Conservation (phyloP, 2,113 vertebrate genomes). For the Ptilorrhoa leucosticta region DNA sequence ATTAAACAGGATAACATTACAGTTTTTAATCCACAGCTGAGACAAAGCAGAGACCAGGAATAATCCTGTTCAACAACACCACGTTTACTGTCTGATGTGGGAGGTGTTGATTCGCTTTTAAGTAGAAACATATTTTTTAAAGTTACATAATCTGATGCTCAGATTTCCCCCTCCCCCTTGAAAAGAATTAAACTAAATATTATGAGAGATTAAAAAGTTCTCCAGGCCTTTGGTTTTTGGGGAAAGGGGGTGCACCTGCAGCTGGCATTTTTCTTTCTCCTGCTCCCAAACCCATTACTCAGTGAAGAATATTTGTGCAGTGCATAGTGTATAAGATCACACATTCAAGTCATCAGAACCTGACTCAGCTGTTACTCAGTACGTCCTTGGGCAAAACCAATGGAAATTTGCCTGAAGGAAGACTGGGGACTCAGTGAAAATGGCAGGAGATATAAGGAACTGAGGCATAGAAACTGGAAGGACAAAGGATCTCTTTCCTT, state of each 20-base stretch:
- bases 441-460: neutral
- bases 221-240: neutral
- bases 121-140: slow-evolving; percentile 63
- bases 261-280: slow-evolving; percentile 15
- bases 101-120: slow-evolving; percentile 61
- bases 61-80: slow-evolving; percentile 56
- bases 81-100: slow-evolving; percentile 56
- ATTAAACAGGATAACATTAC: slow-evolving; percentile 65
- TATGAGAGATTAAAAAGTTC: slow-evolving; percentile 31
- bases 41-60: slow-evolving; percentile 63
- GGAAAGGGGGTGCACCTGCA: slow-evolving; percentile 5
- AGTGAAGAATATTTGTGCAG: neutral
- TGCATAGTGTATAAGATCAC: neutral
- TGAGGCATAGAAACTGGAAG: neutral
- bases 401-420: neutral
- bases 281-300: neutral
- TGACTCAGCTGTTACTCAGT: slow-evolving; percentile 50
- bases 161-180: neutral
- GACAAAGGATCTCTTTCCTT: neutral
- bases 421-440: neutral
- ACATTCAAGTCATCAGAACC: neutral
- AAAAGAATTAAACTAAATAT: slow-evolving; percentile 50
- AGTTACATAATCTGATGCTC: slow-evolving; percentile 59
- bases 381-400: neutral
- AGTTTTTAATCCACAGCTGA: slow-evolving; percentile 58